Evolutionary conservation across 2,888 invertebrate genomes (phyloP), one percentile per base, ranked within the genome.

Genomic region (Melipona beecheii): DNA sequence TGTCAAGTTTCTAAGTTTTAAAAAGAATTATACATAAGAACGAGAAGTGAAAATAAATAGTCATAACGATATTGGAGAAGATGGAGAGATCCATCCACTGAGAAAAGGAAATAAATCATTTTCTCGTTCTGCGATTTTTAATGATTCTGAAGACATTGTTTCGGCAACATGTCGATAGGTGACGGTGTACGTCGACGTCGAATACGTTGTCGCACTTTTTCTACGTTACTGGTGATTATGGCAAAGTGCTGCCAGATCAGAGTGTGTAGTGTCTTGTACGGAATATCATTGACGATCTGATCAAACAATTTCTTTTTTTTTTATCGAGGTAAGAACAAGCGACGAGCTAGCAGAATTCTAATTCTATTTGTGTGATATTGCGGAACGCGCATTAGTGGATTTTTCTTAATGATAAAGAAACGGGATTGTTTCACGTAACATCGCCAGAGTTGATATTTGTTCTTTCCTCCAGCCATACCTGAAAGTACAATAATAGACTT

Each of bases 401-500:
- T 31, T 43, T 5, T 4, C 36, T 17, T n/a, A n/a, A 24, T 6
- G n/a, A n/a, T 68, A 31, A 9, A 56, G 11, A 68, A 74, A 43
- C 43, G 43, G 9, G 52, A 50, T 58, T 56, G 21, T 49, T 62
- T 68, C 58, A n/a, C 70, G 27, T 71, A 73, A 84, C 43, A 83
- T 71, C 52, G 60, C 68, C 43, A 43, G 66, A 75, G 82, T 70
- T 81, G 81, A 83, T 83, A 76, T 83, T 83, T 85, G 87, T 87
- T 90, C 89, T 92, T 93, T 92, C 93, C 92, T 94, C 94, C 94
- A 94, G 94, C 93, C 93, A 92, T 93, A 93, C 93, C 92, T 93
- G 92, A 85, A 62, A 91, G 91, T 93, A 94, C 94, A 94, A 94
- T 94, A 94, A 94, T 94, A 94, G 94, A 94, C 93, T 94, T 94